Evolutionary conservation across 2,888 invertebrate genomes (phyloP), one percentile per base, ranked within the genome.

Genomic region (Lithophane semibrunnea): DNA sequence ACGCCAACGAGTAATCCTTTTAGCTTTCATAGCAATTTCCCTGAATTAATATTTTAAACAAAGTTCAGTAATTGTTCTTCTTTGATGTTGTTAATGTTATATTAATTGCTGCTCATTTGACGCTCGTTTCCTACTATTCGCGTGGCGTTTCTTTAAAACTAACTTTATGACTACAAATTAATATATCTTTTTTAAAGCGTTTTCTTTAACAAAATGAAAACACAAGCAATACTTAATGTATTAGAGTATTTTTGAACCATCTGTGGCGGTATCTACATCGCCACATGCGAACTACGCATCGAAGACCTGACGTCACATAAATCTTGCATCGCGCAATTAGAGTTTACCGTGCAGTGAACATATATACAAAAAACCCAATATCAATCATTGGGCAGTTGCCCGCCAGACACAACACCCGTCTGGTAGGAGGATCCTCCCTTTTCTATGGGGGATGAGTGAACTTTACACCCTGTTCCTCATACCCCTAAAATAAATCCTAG

Each of bases 1-100:
- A 69, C 52, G 71, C 71, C 13, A 84, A 64, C 49, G 47, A 21
- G 21, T 68, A 77, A 74, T 85, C 71, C 13, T 66, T 66, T 65
- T 49, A 58, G 21, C 29, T 75, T 63, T 68, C 13, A 54, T 44
- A 47, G n/a, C 47, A 65, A 67, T 73, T 44, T 24, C 2, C 42
- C 3, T 44, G n/a, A 42, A 69, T 60, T 49, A 47, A 63, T 67
- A 65, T 63, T 65, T 56, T 44, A 52, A 52, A 63, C 54, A 54
- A 54, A 79, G n/a, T 71, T 73, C 12, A 13, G 3, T 29, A 78
- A 60, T 64, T 18, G 24, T 67, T 71, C 4, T 60, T 18, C 29
- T 37, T 72, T 63, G 24, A 58, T 7, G 47, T 58, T 69, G 37
- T 54, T 67, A 74, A 83, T 84, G 73, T 44, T 0, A 42, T 54